Percentiles rank a stretch among this genome's conserved stretches.
Evolutionary conservation across 2,888 invertebrate genomes (phyloP).

Genomic region (Drosophila dives): DNA sequence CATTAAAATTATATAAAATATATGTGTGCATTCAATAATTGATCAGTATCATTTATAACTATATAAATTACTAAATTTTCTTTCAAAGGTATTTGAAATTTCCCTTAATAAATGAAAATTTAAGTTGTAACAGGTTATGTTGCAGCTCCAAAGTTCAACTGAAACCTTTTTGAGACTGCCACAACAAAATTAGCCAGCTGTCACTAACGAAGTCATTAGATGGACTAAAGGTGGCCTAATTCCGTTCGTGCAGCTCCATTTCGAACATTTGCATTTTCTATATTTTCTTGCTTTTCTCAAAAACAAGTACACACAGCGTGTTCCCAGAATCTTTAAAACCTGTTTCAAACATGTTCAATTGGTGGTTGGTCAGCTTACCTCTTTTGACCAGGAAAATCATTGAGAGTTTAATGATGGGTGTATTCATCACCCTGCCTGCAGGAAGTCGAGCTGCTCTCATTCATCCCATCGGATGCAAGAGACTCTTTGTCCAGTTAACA

Average conservation of each 20-base stretch:
- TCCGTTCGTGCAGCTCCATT: conserved; percentile 9
- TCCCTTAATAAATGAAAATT: not conserved
- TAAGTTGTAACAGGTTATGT: not conserved
- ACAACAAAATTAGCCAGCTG: not conserved
- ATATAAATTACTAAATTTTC: not conserved
- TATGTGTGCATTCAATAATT: not conserved
- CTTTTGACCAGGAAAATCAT: conserved; percentile 71
- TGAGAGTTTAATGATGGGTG: conserved; percentile 76
- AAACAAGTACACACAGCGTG: too few relatives aligned
- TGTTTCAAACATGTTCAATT: not conserved
- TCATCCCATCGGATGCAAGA: conserved; percentile 67
- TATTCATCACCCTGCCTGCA: conserved; percentile 73
- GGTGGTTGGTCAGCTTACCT: conserved; percentile 48
- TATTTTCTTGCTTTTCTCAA: not conserved
- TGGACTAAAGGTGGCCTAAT: conserved; percentile 44
- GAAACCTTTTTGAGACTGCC: conserved; percentile 14
- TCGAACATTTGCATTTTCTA: not conserved
- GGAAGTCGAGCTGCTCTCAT: conserved; percentile 76
- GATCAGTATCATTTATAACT: not conserved
- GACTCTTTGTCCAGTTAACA: conserved; percentile 66
- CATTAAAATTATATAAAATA: not conserved
- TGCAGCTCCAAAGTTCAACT: conserved; percentile 13
- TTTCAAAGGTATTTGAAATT: not conserved
- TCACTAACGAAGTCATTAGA: conserved; percentile 4
- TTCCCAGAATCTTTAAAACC: not conserved